Conservation (phyloP, 2,888 invertebrate species). For the Synergus gifuensis region DNA sequence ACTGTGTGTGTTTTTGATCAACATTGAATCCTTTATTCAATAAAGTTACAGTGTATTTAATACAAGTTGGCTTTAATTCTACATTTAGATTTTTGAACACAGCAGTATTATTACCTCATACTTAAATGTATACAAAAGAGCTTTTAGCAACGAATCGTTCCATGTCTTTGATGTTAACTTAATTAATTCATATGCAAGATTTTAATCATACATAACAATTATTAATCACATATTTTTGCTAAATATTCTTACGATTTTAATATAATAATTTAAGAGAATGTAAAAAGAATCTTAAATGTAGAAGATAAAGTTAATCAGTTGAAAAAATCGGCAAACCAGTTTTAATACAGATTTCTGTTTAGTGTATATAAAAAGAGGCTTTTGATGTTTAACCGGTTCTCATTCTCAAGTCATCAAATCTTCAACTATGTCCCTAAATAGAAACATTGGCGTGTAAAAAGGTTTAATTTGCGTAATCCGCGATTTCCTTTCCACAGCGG, state of each 20-base stretch:
- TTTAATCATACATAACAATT: background rate
- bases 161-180: background rate
- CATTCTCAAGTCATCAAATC: conserved; percentile 17
- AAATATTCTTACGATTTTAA: background rate
- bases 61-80: conserved; percentile 4
- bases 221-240: background rate
- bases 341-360: background rate
- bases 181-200: background rate
- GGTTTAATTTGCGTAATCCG: conserved; percentile 33
- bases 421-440: conserved; percentile 34
- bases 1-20: conserved; percentile 33
- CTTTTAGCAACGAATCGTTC: background rate
- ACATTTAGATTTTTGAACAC: background rate
- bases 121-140: background rate
- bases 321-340: background rate
- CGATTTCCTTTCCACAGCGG: conserved; percentile 10
- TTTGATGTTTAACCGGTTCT: conserved; percentile 27
- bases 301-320: conserved; percentile 10
- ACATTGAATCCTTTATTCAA: conserved; percentile 24
- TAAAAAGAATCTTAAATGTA: background rate
- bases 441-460: conserved; percentile 19
- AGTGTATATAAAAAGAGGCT: conserved; percentile 1
- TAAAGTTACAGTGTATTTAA: conserved; percentile 29
- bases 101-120: background rate
- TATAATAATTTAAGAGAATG: background rate